These are phyloP conservation scores for Sogatella furcifera DNA, from an alignment of 1,140 invertebrate species.

Conservation along the genomic window DNA sequence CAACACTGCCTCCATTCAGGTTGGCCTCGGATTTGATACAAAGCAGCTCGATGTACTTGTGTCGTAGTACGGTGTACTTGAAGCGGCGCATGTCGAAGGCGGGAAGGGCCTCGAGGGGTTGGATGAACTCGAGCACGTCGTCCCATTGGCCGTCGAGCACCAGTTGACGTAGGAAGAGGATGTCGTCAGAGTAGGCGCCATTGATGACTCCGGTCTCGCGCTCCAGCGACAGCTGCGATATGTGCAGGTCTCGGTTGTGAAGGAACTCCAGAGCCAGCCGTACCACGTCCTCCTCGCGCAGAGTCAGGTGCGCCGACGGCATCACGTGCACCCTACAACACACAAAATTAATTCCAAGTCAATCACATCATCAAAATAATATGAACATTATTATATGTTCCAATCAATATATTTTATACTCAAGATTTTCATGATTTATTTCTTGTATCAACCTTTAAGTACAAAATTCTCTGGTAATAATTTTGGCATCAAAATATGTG, in stretches of 20 bases:
- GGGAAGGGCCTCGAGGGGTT: constrained; percentile 77
- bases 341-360: constrained; percentile 12
- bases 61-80: constrained; percentile 73
- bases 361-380: too few species aligned
- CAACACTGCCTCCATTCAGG: constrained; percentile 55
- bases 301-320: constrained; percentile 68
- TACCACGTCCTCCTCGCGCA: constrained; percentile 86
- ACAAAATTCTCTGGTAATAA: too few species aligned
- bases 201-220: constrained; percentile 94
- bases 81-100: constrained; percentile 73
- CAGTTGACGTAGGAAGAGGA: constrained; percentile 84
- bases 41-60: constrained; percentile 89
- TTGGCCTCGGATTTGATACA: constrained; percentile 87
- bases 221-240: constrained; percentile 84
- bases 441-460: too few species aligned
- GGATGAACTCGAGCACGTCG: constrained; percentile 90
- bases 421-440: too few species aligned
- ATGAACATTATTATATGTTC: too few species aligned
- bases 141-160: constrained; percentile 98
- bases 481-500: too few species aligned
- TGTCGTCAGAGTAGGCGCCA: constrained; percentile 79
- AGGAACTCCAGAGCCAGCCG: constrained; percentile 86
- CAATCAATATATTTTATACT: too few species aligned
- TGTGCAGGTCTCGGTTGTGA: constrained; percentile 77
- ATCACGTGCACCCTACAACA: constrained; percentile 50